A percentile compares a stretch with the other conserved stretches of the same genome.
These are phyloP conservation scores for Cossypha caffra DNA, from an alignment of 2,797 vertebrate genomes.

Conservation along the genomic window DNA sequence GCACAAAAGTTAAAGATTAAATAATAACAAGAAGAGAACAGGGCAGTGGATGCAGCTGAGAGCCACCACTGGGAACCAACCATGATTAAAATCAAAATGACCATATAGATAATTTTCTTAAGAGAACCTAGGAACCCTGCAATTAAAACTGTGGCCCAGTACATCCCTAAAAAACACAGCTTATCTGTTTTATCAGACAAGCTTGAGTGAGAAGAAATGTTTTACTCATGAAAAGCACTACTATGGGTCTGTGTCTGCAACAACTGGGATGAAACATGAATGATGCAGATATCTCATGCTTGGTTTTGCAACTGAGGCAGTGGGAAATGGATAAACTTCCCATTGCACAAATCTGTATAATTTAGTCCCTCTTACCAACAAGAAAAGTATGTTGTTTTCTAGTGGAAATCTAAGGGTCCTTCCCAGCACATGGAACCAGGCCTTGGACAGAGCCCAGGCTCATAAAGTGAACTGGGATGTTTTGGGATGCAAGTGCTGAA, in stretches of 20 bases:
- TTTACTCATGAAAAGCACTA: background rate
- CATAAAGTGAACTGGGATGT: background rate
- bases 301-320: background rate
- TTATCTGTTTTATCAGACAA: background rate
- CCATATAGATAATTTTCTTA: background rate
- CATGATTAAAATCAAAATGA: background rate
- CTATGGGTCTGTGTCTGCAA: background rate
- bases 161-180: background rate
- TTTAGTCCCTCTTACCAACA: background rate
- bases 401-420: background rate
- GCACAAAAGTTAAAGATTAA: background rate
- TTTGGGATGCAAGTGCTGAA: background rate
- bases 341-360: background rate
- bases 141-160: background rate
- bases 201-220: background rate
- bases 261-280: background rate
- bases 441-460: background rate
- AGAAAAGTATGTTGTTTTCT: rapidly evolving
- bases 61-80: background rate
- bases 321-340: background rate
- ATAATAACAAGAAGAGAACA: background rate
- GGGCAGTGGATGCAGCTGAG: background rate
- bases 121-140: background rate
- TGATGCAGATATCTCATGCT: background rate
- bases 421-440: background rate